These are phyloP conservation scores for Diaperis boleti DNA, from an alignment of 2,888 invertebrate species.

Conservation along the genomic window DNA sequence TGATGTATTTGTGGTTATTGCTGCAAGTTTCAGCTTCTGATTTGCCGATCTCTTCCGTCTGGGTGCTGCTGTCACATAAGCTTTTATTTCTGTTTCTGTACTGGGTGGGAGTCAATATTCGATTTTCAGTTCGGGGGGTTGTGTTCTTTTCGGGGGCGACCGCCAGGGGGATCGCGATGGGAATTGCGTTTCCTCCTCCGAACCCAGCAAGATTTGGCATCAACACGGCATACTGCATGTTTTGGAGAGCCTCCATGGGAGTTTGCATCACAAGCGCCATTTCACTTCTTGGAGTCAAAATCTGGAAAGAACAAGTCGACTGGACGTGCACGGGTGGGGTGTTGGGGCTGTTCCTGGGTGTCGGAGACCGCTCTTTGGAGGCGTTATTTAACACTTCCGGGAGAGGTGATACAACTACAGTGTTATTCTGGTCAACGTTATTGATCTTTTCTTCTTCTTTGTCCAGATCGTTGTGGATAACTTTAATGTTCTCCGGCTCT, in stretches of 20 bases:
- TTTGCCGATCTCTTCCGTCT: constrained; percentile 69
- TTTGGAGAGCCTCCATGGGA: constrained; percentile 66
- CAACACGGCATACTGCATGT: constrained; percentile 73
- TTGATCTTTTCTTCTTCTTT: constrained; percentile 54
- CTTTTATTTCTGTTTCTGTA: constrained; percentile 66
- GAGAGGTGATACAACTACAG: constrained; percentile 24
- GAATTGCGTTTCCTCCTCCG: constrained; percentile 54
- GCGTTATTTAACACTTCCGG: constrained; percentile 37
- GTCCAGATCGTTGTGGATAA: constrained; percentile 64
- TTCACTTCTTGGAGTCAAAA: constrained; percentile 53
- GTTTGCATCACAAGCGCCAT: constrained; percentile 65
- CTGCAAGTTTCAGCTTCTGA: constrained; percentile 58
- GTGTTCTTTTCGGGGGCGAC: constrained; percentile 37
- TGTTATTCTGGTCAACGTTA: constrained; percentile 24
- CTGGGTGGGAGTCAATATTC: constrained; percentile 72
- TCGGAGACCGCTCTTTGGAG: neutral
- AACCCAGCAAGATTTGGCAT: constrained; percentile 69
- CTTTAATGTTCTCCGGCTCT: constrained; percentile 55
- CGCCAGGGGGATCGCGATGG: constrained; percentile 58
- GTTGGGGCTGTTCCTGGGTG: constrained; percentile 13
- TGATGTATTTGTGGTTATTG: constrained; percentile 55
- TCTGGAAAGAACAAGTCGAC: constrained; percentile 45
- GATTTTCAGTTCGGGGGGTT: constrained; percentile 63
- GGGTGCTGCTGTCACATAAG: constrained; percentile 76
- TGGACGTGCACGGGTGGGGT: neutral